Conservation (phyloP, 2,797 vertebrate species). For the Adrianichthys oophorus region DNA sequence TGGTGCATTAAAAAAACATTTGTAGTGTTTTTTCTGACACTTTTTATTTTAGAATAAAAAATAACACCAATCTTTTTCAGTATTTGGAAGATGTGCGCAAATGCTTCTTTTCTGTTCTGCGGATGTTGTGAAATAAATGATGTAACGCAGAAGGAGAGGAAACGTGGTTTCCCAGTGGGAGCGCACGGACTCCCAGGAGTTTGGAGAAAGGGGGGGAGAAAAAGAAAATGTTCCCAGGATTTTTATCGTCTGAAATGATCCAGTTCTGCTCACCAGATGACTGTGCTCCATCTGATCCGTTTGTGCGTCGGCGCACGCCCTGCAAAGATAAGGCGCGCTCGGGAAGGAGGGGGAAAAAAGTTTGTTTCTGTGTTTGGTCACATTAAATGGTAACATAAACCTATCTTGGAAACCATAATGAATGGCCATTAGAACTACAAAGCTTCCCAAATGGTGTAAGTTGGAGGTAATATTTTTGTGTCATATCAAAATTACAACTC, state of each 20-base stretch:
- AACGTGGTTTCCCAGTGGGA: constrained; percentile 56
- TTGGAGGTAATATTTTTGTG: constrained; percentile 81
- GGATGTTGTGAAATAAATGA: constrained; percentile 12
- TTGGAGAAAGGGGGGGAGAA: constrained; percentile 9
- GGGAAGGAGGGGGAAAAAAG: constrained; percentile 55
- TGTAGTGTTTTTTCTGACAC: no score
- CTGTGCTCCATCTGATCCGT: constrained; percentile 59
- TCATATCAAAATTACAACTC: constrained; percentile 78
- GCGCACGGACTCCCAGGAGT: constrained; percentile 40
- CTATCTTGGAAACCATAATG: constrained; percentile 79
- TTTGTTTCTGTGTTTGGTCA: constrained; percentile 79
- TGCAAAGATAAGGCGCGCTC: constrained; percentile 72
- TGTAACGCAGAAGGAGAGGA: constrained; percentile 56
- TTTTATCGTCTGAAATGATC: constrained; percentile 70
- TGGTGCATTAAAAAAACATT: no score
- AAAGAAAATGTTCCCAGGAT: constrained; percentile 76
- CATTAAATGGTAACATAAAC: constrained; percentile 73
- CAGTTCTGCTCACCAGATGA: constrained; percentile 27
- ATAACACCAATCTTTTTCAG: no score
- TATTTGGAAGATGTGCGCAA: no score
- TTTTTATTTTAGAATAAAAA: no score
- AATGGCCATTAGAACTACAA: constrained; percentile 80
- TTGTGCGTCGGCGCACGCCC: constrained; percentile 42
- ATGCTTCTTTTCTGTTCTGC: not conserved
- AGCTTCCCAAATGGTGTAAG: constrained; percentile 65